Evolutionary conservation across 1,140 invertebrate genomes (phyloP), one percentile per base, ranked within the genome.

Genomic region (Sminthurinus signatus): DNA sequence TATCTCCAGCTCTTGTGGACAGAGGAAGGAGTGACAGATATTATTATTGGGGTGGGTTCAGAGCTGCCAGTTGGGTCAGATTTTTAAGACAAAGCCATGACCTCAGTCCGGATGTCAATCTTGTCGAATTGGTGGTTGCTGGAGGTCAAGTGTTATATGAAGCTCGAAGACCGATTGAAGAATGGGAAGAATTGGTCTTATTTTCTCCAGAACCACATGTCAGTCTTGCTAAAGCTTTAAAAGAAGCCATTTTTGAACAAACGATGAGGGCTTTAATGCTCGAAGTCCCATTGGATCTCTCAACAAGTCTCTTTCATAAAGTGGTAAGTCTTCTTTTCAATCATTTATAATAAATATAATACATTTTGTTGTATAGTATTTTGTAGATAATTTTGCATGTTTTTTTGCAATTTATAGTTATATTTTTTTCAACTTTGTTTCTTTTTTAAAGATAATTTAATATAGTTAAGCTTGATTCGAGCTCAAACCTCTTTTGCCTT

Each of bases 171-270:
- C 64, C 70, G 17, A 25, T 71, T 15, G 60, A 65, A 15, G 44
- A 48, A 3, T 64, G 57, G 31, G 63, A 71, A 43, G 70, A 71
- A 58, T 62, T 71, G 32, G 70, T 71, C 5, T 48, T 71, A 15
- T 71, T 62, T 59, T 68, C 63, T 25, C 67, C 67, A 19, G 70
- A 71, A 46, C 50, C 62, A n/a, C 63, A 57, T 15, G 51, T 68
- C 31, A 68, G 51, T 31, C 60, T 71, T 57, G 67, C 70, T 25
- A 68, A 68, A 64, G 70, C 64, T 31, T 58, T 71, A 23, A 71
- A 71, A 59, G 70, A 71, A 54, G 70, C 67, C 39, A 65, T 71
- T 58, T 71, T 71, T 58, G 70, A 71, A 59, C 67, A 71, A 43
- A 68, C 70, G 4, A 68, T 71, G 63, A 60, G 64, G 48, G 70